phyloP scores from a whole-genome alignment of 1,140 invertebrate species.

The Drosophila ambigua region DNA sequence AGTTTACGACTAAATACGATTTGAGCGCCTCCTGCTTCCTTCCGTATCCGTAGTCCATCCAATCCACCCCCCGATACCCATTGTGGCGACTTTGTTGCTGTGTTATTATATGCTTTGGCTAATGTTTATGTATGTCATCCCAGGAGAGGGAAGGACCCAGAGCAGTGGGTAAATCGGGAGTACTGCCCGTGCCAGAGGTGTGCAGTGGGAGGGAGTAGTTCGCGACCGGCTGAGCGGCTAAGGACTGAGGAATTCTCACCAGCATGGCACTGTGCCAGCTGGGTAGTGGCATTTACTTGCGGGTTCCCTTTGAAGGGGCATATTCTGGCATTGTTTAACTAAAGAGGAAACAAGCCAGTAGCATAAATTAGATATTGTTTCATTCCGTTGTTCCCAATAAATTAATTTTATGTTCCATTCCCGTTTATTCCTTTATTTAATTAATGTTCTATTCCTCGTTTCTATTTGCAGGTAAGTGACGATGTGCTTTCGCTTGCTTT shows the following conservation, averaged over 20 bases:
- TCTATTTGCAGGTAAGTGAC: slow-evolving; percentile 79
- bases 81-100: slow-evolving; percentile 36
- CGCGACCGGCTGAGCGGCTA: too few species aligned
- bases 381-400: too few species aligned
- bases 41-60: background rate
- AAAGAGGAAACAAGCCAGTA: background rate
- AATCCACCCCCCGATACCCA: too few species aligned
- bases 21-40: slow-evolving; percentile 53
- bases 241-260: too few species aligned
- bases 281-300: slow-evolving; percentile 4
- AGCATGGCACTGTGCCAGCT: too few species aligned
- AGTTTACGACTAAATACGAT: slow-evolving; percentile 70
- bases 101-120: slow-evolving; percentile 48
- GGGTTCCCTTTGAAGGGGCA: background rate
- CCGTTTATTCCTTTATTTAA: background rate
- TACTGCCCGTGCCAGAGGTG: slow-evolving; percentile 1
- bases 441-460: slow-evolving; percentile 13
- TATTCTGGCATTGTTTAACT: slow-evolving; percentile 8
- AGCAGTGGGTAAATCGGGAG: background rate
- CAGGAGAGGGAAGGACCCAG: slow-evolving; percentile 13
- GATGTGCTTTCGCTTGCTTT: slow-evolving; percentile 80
- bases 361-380: too few species aligned
- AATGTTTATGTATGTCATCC: slow-evolving; percentile 53
- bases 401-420: too few species aligned
- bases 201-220: background rate